A percentile compares a stretch with the other conserved stretches of the same genome.
Conservation (phyloP, 2,113 vertebrate genomes). For the Hippocampus abdominalis region DNA sequence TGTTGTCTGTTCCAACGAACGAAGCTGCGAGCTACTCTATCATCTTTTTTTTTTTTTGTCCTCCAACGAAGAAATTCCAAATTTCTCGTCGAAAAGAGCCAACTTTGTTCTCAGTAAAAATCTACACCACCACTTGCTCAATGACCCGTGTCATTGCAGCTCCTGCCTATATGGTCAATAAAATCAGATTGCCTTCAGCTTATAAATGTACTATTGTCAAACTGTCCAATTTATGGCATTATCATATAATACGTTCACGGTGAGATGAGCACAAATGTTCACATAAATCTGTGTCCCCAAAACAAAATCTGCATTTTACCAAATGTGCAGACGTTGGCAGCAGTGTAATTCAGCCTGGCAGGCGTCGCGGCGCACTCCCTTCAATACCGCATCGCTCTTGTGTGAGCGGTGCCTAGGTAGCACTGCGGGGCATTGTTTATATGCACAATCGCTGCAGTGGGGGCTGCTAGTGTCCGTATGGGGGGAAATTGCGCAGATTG, state of each 20-base stretch:
- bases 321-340: constrained; percentile 37
- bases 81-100: constrained; percentile 7
- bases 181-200: constrained; percentile 38
- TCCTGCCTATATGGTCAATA: constrained; percentile 49
- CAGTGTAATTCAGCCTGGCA: constrained; percentile 17
- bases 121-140: constrained; percentile 40
- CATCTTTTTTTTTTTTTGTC: not conserved
- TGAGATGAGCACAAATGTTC: constrained; percentile 33
- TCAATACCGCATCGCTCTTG: constrained; percentile 12
- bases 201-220: constrained; percentile 34
- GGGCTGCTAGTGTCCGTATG: constrained; percentile 27
- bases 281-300: constrained; percentile 33
- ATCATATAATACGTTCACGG: constrained; percentile 40
- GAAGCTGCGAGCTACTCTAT: constrained; percentile 8
- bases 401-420: constrained; percentile 18
- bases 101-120: constrained; percentile 40
- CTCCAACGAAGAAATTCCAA: constrained; percentile 6
- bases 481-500: constrained; percentile 19
- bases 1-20: constrained; percentile 6
- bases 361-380: not conserved
- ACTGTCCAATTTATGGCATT: constrained; percentile 41
- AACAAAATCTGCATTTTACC: constrained; percentile 48
- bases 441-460: constrained; percentile 20
- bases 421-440: constrained; percentile 32
- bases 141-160: constrained; percentile 47